These are phyloP conservation scores for Pseudeuparius sepicola DNA, from an alignment of 2,888 invertebrate species.

Conservation along the genomic window DNA sequence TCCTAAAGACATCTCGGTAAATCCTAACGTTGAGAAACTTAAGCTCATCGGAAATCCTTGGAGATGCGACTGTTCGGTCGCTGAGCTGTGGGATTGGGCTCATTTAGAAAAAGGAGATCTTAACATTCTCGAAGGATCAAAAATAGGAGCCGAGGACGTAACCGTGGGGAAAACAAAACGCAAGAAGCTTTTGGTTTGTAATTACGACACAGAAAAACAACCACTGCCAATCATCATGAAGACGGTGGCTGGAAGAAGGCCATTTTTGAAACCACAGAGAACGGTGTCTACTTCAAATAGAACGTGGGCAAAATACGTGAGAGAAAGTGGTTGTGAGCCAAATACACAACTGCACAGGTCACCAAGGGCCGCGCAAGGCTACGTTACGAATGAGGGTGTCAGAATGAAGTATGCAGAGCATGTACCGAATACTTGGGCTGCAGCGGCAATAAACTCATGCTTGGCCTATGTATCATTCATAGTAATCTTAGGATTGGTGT, in stretches of 20 bases:
- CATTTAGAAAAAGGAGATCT: conserved; percentile 53
- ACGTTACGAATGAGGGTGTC: conserved; percentile 20
- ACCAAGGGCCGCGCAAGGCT: conserved; percentile 24
- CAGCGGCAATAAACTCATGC: conserved; percentile 38
- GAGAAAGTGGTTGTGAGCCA: conserved; percentile 52
- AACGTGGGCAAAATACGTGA: conserved; percentile 63
- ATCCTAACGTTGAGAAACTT: conserved; percentile 49
- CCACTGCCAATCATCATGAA: conserved; percentile 43
- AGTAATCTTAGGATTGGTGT: conserved; percentile 27
- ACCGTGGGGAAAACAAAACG: conserved; percentile 51
- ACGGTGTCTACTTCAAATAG: conserved; percentile 49
- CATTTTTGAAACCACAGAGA: conserved; percentile 47
- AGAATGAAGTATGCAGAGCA: conserved; percentile 23
- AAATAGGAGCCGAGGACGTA: conserved; percentile 51
- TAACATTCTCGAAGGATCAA: conserved; percentile 55
- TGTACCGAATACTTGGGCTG: conserved; percentile 33
- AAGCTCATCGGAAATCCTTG: conserved; percentile 61
- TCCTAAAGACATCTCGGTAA: conserved; percentile 46
- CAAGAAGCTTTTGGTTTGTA: conserved; percentile 53
- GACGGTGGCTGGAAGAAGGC: conserved; percentile 44
- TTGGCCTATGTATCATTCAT: conserved; percentile 35
- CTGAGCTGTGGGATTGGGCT: conserved; percentile 66
- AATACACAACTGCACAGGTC: conserved; percentile 23
- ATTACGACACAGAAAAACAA: conserved; percentile 51
- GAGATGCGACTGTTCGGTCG: conserved; percentile 57